Conservation (phyloP, 2,113 vertebrate genomes). For the cattle (Bos taurus) region ARS-UCD2.0 NC_037329.1:94201001-94201500, state of each 20-base stretch:
- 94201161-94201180: background rate
- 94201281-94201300: background rate
- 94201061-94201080: background rate
- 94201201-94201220: background rate
- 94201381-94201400: background rate
- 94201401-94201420: background rate
- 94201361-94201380: background rate
- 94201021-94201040: background rate
- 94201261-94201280: background rate
- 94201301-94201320: background rate
- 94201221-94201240: background rate
- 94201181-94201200: background rate
- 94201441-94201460: background rate
- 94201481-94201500: background rate
- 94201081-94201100: background rate
- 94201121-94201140: background rate
- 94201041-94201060: background rate
- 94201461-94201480: background rate
- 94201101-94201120: accelerated
- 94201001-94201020: background rate
- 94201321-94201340: background rate
- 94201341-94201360: background rate
- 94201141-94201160: background rate
- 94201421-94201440: background rate
- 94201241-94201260: background rate